phyloP scores from a whole-genome alignment of 2,797 vertebrate genomes.

The Enteromius trimaculatus region DNA sequence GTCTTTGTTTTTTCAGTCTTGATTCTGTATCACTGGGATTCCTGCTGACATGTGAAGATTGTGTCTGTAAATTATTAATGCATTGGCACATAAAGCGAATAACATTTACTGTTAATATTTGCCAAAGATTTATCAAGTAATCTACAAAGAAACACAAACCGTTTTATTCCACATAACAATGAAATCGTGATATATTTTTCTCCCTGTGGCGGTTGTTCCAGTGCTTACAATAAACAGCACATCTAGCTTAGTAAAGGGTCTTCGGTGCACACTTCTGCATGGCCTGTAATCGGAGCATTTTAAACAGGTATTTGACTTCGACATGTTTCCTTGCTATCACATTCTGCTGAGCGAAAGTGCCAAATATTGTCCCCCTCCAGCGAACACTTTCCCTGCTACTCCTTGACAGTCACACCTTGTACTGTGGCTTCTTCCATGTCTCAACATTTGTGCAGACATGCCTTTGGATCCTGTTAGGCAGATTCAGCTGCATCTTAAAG shows the following conservation, averaged over 20 bases:
- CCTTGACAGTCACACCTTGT: constrained; percentile 52
- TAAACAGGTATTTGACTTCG: constrained; percentile 35
- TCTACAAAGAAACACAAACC: neutral
- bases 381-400: constrained; percentile 66
- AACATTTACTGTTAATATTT: neutral
- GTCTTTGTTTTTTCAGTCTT: neutral
- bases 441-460: constrained; percentile 63
- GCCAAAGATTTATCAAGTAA: constrained; percentile 20
- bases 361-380: constrained; percentile 53
- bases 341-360: constrained; percentile 14
- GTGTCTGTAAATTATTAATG: neutral
- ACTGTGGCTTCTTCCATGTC: constrained; percentile 26
- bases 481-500: constrained; percentile 20
- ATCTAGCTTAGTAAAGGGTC: neutral
- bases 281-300: neutral
- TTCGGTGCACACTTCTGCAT: neutral
- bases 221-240: neutral
- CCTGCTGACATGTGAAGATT: neutral
- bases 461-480: constrained; percentile 63
- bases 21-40: neutral
- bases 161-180: neutral
- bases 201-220: neutral
- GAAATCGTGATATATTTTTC: neutral
- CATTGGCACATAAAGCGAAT: neutral
- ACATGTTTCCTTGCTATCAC: constrained; percentile 39